Conservation (phyloP, 2,888 invertebrate species). For the Habroteleia sp. region DNA sequence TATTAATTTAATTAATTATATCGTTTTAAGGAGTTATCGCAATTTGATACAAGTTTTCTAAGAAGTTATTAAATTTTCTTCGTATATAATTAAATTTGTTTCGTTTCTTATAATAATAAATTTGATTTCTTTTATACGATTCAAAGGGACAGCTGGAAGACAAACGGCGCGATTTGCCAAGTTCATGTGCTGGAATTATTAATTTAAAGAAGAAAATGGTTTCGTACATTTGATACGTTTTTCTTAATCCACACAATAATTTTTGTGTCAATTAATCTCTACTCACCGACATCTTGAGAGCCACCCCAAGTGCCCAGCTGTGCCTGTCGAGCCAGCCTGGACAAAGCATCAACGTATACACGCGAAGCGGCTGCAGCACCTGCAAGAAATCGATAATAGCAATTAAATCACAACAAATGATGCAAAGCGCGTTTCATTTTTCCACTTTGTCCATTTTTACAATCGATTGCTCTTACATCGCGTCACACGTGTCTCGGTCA, state of each 20-base stretch:
- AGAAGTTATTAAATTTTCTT: no score
- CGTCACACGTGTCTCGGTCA: conserved; percentile 24
- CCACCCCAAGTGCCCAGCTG: conserved; percentile 95
- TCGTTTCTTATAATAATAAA: no score
- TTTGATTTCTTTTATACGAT: no score
- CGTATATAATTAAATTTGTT: no score
- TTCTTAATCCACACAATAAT: conserved; percentile 32
- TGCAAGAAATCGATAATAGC: conserved; percentile 79
- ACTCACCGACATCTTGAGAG: conserved; percentile 94
- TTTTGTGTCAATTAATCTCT: conserved; percentile 68
- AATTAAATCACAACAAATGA: conserved; percentile 64
- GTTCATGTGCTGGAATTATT: conserved; percentile 27
- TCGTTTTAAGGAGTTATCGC: no score
- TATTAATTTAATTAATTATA: no score
- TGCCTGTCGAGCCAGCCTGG: conserved; percentile 92
- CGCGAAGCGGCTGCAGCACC: conserved; percentile 94
- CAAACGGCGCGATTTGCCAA: neutral
- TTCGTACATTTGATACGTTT: conserved; percentile 34
- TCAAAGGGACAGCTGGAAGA: conserved; percentile 5
- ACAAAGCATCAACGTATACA: conserved; percentile 93
- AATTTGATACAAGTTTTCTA: no score
- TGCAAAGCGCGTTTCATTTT: conserved; percentile 58
- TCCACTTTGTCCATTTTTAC: conserved; percentile 37
- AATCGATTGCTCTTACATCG: conserved; percentile 21
- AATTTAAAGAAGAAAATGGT: conserved; percentile 19